Conservation (phyloP, 1,140 invertebrate species). For the Anagrus nilaparvatae region DNA sequence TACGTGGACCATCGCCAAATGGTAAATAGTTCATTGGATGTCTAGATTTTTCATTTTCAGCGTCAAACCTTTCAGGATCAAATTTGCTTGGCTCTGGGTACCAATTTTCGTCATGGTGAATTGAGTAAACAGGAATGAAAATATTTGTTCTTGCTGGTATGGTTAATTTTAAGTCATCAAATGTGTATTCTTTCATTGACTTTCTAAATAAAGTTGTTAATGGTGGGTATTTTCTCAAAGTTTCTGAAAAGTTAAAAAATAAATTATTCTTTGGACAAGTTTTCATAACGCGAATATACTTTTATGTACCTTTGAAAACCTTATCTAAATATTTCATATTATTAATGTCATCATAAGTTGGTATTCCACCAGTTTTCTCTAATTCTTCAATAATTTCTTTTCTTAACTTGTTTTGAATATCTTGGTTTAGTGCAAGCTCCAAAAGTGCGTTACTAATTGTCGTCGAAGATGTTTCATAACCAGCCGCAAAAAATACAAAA, state of each 20-base stretch:
- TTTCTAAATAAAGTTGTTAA: slow-evolving; percentile 24
- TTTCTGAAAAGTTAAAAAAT: slow-evolving; percentile 30
- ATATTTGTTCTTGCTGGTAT: slow-evolving; percentile 42
- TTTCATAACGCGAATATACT: too few species aligned
- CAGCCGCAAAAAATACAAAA: slow-evolving; percentile 41
- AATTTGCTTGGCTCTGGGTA: slow-evolving; percentile 49
- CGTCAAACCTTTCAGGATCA: slow-evolving; percentile 51
- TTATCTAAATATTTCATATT: slow-evolving; percentile 27
- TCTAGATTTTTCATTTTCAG: slow-evolving; percentile 37
- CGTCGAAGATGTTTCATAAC: slow-evolving; percentile 48
- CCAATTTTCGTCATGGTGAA: slow-evolving; percentile 44
- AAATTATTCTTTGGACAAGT: neutral
- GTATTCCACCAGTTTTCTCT: slow-evolving; percentile 13
- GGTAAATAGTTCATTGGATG: slow-evolving; percentile 52
- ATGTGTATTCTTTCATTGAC: slow-evolving; percentile 25
- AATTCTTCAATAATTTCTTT: slow-evolving; percentile 37
- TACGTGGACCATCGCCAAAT: slow-evolving; percentile 61
- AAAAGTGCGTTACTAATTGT: slow-evolving; percentile 38
- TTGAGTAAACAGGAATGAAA: slow-evolving; percentile 44
- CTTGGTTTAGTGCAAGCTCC: slow-evolving; percentile 42
- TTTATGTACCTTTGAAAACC: slow-evolving; percentile 22
- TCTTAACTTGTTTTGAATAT: slow-evolving; percentile 41
- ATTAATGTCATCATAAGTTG: slow-evolving; percentile 23
- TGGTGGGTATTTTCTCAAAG: slow-evolving; percentile 39
- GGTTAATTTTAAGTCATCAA: slow-evolving; percentile 26